These are phyloP conservation scores for Rhorus exstirpatorius DNA, from an alignment of 2,888 invertebrate species.

Conservation along the genomic window DNA sequence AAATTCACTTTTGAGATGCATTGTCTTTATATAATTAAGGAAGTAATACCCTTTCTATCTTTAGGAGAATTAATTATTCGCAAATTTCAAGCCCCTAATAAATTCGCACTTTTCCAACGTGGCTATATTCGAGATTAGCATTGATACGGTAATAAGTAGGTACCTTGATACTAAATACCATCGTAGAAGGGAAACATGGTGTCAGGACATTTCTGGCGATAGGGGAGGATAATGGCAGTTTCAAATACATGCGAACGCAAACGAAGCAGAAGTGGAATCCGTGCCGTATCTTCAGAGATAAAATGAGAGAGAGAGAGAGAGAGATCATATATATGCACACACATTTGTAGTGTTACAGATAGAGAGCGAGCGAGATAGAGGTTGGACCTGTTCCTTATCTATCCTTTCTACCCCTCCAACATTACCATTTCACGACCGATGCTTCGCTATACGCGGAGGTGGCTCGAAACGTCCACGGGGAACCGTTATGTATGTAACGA, in stretches of 20 bases:
- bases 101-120: slow-evolving; percentile 13
- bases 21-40: neutral
- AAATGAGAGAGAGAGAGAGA: slow-evolving; percentile 47
- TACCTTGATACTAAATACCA: slow-evolving; percentile 5
- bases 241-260: slow-evolving; percentile 82
- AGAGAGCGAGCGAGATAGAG: neutral
- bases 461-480: slow-evolving; percentile 17
- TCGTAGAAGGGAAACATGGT: slow-evolving; percentile 12
- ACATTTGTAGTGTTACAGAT: neutral
- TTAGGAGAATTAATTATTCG: slow-evolving; percentile 34
- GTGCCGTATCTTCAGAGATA: slow-evolving; percentile 84
- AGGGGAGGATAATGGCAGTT: slow-evolving; percentile 67
- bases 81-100: neutral
- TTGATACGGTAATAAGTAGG: slow-evolving; percentile 30
- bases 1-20: neutral
- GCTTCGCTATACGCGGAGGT: neutral
- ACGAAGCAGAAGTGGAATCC: slow-evolving; percentile 80
- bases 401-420: slow-evolving; percentile 3
- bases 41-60: slow-evolving; percentile 4
- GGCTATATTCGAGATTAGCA: slow-evolving; percentile 38
- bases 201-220: slow-evolving; percentile 21
- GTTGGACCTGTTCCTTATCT: slow-evolving; percentile 50
- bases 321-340: neutral
- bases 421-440: slow-evolving; percentile 35
- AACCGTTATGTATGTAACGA: slow-evolving; percentile 41